Base-by-base conservation (phyloP, 2,113 vertebrate genomes). In the Terrapene triunguis region DNA sequence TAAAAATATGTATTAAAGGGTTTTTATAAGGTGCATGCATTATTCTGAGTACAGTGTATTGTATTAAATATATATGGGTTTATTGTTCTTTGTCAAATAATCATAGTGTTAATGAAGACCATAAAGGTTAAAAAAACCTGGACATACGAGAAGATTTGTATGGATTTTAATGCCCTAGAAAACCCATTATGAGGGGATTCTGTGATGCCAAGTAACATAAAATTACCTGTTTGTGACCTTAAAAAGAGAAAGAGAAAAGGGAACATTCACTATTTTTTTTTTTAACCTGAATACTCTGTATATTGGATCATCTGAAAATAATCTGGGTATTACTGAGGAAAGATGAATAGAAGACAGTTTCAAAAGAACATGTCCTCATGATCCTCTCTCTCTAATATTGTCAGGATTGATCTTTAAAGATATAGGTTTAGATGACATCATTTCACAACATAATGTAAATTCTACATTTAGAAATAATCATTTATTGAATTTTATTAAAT, bases 1-100 rank as follows among this genome's bases (percentile, higher is more conserved):
- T 91, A 86, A 83, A 83, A 87, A 82, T 85, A 82, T 91, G 65
- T 96, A 89, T 94, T 81, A 69, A 81, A 84, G 12, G 57, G 82
- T 57, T 89, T 76, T 86, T 85, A 69, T 78, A 65, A 88, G 82
- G 83, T 89, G 4, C 9, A 47, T 47, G 55, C 9, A 0, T 93
- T 93, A 89, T 96, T 57, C 32, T 48, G 16, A 80, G 42, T 89
- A 81, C 59, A 89, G 84, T 78, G 42, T 27, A 21, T 54, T 93
- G 27, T 84, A 29, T 74, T 48, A 88, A 65, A 0, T 84, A 92
- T 62, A 5, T 62, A 5, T 47, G 7, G 1, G 13, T 69, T 59
- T 9, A 1, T 54, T 94, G 22, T 1, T 57, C 94, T 84, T 48
- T 51, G 22, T 16, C 76, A 79, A 74, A 80, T 92, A 72, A 57